Base-by-base conservation (phyloP, 1,140 invertebrate genomes). In the Varroa destructor region DNA sequence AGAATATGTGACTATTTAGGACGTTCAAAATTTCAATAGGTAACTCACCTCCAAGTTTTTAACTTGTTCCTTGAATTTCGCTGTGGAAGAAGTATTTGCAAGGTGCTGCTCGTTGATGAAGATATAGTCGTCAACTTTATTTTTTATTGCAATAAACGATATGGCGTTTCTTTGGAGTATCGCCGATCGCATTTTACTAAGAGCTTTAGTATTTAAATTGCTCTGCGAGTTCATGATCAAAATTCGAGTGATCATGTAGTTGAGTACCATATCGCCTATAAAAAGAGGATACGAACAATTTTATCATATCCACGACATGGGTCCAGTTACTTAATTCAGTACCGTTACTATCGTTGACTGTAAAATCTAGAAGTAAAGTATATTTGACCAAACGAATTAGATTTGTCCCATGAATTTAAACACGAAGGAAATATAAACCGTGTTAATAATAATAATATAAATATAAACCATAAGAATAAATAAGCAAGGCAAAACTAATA, bases 191-290 rank as follows among this genome's bases (percentile, higher is more conserved):
- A 67, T 67, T 8, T 40, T 67, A 40, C 12, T 36, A 37, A 67
- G 61, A 43, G 14, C 40, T 12, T 67, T 2, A 14, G 12, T 36
- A 3, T 51, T 8, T 8, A 51, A 8, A 8, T 40, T 67, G 12
- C 40, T 67, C 61, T n/a, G 37, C 61, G 46, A 43, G 36, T 67
- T 67, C 61, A 67, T 40, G 14, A 67, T 14, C 2, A 67, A 2
- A 2, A 14, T 40, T 3, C 61, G 61, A 12, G 37, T 67, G 37
- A 67, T 43, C 61, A 67, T 67, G 61, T 67, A 67, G 61, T 67
- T 36, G 61, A 67, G 10, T 12, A 67, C 36, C 61, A 67, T 67
- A 12, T 40, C 3, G 12, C 61, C 61, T 67, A 12, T 3, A 12
- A 6, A 12, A 4, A 12, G 40, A 40, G n/a, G 37, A 40, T 43